Conservation (phyloP, 2,113 vertebrate species). For the Cyanoliseus patagonus region DNA sequence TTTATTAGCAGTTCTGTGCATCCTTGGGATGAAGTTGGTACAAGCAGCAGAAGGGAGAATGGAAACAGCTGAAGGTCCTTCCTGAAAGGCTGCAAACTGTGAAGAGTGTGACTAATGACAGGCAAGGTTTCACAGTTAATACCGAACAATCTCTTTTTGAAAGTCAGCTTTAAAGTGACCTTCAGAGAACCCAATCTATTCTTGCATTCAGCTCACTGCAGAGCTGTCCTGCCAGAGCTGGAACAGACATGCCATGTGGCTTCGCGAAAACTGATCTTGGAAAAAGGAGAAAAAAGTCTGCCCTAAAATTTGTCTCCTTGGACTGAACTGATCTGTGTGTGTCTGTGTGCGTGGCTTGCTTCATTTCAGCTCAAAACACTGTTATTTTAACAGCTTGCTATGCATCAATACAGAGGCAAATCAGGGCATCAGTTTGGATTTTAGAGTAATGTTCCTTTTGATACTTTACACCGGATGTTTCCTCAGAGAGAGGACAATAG, state of each 20-base stretch:
- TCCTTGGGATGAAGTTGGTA: background rate
- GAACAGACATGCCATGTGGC: background rate
- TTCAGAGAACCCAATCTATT: background rate
- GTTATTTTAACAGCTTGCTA: background rate
- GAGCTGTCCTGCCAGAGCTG: background rate
- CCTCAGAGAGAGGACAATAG: background rate
- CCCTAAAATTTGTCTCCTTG: background rate
- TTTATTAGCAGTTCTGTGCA: background rate
- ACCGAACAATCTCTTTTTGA: background rate
- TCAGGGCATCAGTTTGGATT: background rate
- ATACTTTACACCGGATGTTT: background rate
- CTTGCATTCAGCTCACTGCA: background rate
- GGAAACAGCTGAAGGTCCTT: background rate
- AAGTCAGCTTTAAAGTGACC: background rate
- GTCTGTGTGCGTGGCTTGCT: background rate
- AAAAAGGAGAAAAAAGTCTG: background rate
- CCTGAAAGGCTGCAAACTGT: background rate
- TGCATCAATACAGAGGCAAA: background rate
- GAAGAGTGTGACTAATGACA: background rate
- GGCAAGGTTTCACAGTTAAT: background rate
- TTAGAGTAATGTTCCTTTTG: background rate
- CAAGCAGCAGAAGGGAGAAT: background rate
- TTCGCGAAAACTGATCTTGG: background rate
- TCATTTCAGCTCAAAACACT: background rate
- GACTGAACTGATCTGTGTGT: background rate